Conservation (phyloP, 2,113 vertebrate species). For the Bostrychus sinensis region DNA sequence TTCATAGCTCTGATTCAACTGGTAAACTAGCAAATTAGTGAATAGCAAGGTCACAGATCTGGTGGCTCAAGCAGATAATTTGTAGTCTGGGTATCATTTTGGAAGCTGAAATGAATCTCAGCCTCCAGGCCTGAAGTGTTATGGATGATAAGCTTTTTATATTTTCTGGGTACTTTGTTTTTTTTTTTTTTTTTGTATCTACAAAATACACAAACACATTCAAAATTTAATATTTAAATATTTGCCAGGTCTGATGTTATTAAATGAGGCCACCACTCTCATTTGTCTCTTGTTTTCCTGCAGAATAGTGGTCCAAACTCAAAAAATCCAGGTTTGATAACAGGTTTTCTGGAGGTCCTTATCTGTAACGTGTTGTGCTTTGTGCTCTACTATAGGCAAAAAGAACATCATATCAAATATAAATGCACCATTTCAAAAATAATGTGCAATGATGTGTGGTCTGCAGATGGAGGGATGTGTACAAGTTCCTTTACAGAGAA, state of each 20-base stretch:
- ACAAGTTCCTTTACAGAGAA: slow-evolving; percentile 82
- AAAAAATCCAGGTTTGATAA: slow-evolving; percentile 77
- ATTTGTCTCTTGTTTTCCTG: slow-evolving; percentile 90
- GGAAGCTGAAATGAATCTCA: slow-evolving; percentile 84
- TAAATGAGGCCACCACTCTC: slow-evolving; percentile 1
- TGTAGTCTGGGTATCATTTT: slow-evolving; percentile 78
- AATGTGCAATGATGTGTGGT: slow-evolving; percentile 81
- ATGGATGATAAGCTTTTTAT: slow-evolving; percentile 81
- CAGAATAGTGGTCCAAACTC: slow-evolving; percentile 91
- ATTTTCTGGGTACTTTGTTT: slow-evolving; percentile 83
- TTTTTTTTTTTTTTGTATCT: slow-evolving; percentile 88
- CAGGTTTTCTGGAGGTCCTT: slow-evolving; percentile 83
- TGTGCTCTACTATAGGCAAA: slow-evolving; percentile 82
- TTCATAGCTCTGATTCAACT: not conserved
- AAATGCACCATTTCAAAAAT: not conserved
- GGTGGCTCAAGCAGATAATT: slow-evolving; percentile 88
- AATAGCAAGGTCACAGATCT: slow-evolving; percentile 68
- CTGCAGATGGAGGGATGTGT: slow-evolving; percentile 85
- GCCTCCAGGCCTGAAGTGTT: slow-evolving; percentile 80
- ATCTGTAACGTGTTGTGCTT: slow-evolving; percentile 47
- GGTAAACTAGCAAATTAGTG: not conserved
- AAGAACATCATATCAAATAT: slow-evolving; percentile 50
- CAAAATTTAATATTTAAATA: not conserved
- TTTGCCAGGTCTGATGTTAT: not conserved
- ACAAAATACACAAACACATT: slow-evolving; percentile 27